Base-by-base conservation (phyloP, 2,797 vertebrate genomes). In the Vespertilio murinus region DNA sequence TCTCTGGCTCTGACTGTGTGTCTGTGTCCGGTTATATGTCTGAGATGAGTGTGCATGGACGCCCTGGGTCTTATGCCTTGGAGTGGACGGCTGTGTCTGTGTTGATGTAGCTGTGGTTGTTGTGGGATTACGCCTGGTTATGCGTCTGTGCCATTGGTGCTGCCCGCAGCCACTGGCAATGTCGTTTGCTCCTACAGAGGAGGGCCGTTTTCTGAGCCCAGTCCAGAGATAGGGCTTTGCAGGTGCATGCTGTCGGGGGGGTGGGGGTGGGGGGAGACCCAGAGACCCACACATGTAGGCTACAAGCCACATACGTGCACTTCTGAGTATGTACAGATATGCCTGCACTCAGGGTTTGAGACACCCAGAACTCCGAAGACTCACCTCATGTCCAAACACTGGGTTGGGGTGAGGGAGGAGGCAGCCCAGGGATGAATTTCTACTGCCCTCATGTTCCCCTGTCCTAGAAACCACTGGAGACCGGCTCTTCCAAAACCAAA, bases 381-480 rank as follows among this genome's bases (percentile, higher is more conserved):
- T 4, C 33, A 90, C 17, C 17, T 59, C 16, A 33, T 45, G 38
- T 56, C 38, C 70, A 65, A 25, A 25, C 28, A 16, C 47, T 59
- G 70, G n/a, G 14, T 40, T 40, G 17, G 35, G 13, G 59, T 54
- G n/a, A 90, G 49, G 42, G 12, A n/a, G 52, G 17, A 81, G 35
- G 16, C 23, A 71, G 6, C 22, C 16, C 14, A 52, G 47, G 81
- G 73, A 56, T 42, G 75, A 75, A 91, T 67, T 35, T 64, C 65
- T 30, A 20, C 42, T 81, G 4, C 54, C 3, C 3, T 73, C 56
- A 92, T 83, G 28, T 88, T 40, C 49, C 56, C 64, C 73, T 75
- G 86, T n/a, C 75, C 49, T 92, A 97, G 96, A 97, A 87, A 33
- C 67, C 67, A 13, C 45, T 45, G 79, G 96, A 97, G 22, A 81